Conservation (phyloP, 2,797 vertebrate species). For the Cuniculus paca region DNA sequence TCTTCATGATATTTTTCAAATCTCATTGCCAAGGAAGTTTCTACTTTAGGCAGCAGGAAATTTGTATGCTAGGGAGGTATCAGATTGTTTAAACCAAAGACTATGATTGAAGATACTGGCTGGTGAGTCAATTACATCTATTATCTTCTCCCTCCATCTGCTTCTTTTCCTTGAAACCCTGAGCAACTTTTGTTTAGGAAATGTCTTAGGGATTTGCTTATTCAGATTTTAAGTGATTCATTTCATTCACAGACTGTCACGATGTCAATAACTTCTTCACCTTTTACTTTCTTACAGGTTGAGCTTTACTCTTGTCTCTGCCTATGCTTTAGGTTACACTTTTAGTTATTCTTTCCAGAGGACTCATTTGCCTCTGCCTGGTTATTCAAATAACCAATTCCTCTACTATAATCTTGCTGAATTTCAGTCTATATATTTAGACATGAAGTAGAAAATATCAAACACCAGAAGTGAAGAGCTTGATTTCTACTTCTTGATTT, state of each 20-base stretch:
- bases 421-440: background rate
- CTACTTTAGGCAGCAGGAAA: background rate
- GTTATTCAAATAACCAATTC: background rate
- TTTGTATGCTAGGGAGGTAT: background rate
- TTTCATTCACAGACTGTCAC: background rate
- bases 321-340: background rate
- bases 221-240: background rate
- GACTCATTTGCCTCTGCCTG: background rate
- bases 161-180: background rate
- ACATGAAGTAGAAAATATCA: background rate
- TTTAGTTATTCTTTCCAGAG: background rate
- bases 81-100: conserved; percentile 4
- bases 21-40: background rate
- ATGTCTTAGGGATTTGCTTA: background rate
- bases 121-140: background rate
- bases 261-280: background rate
- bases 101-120: background rate
- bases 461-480: background rate
- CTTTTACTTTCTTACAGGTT: conserved; percentile 2
- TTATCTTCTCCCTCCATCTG: background rate
- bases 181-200: background rate
- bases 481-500: background rate
- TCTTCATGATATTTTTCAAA: background rate
- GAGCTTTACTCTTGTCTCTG: background rate
- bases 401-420: background rate